Conservation (phyloP, 2,888 invertebrate genomes). For the Caenorhabditis afra region DNA sequence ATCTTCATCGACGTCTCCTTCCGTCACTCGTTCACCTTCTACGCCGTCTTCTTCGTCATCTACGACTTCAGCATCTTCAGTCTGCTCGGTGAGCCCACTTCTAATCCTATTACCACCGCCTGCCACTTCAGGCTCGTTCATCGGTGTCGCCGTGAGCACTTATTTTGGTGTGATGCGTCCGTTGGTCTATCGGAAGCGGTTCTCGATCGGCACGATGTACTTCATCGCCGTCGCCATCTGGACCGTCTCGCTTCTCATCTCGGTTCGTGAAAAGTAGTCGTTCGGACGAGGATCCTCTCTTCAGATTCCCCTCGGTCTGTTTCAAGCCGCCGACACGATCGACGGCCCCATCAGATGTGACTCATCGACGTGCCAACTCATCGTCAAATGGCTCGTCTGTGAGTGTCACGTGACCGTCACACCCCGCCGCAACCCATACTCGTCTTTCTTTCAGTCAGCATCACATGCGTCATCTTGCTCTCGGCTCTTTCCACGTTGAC, state of each 20-base stretch:
- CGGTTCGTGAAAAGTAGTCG: constrained; percentile 14
- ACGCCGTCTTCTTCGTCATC: constrained; percentile 24
- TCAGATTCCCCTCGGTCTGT: constrained; percentile 19
- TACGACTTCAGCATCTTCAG: constrained; percentile 37
- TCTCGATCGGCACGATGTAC: constrained; percentile 15
- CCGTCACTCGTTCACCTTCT: constrained; percentile 3
- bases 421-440: not conserved
- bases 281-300: not conserved
- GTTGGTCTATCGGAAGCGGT: constrained; percentile 14
- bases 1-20: not conserved
- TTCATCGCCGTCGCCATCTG: constrained; percentile 2
- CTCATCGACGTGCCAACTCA: constrained; percentile 18
- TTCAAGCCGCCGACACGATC: constrained; percentile 20
- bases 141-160: constrained; percentile 13
- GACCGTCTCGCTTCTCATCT: constrained; percentile 12
- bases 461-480: constrained; percentile 21
- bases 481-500: constrained; percentile 18
- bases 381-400: constrained; percentile 40
- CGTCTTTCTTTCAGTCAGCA: constrained; percentile 7
- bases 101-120: no score
- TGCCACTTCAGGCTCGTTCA: constrained; percentile 8
- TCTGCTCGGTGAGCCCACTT: constrained; percentile 1
- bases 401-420: not conserved
- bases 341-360: constrained; percentile 19
- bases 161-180: constrained; percentile 33